Base-by-base conservation (phyloP, 1,140 invertebrate species). In the Palaemon carinicauda region DNA sequence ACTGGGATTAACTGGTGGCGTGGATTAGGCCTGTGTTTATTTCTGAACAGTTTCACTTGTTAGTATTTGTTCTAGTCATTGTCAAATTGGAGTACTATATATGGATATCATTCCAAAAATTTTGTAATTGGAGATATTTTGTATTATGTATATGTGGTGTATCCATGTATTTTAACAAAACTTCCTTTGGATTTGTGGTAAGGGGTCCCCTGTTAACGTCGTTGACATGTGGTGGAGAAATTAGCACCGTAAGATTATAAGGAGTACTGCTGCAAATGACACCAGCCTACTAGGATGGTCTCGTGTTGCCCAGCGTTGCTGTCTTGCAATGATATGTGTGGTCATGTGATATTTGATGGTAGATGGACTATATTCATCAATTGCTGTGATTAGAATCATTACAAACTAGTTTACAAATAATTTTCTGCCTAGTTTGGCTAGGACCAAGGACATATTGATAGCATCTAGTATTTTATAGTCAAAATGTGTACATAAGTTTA, bases 1-100 rank as follows among this genome's bases (percentile, higher is more conserved):
- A 79, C 74, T 79, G 75, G 60, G 78, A 79, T 24, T 86, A 86
- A 80, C 69, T 53, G 52, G 84, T 80, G 77, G 31, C 52, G 65
- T 87, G 85, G 79, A 82, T 87, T 75, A 65, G 84, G 84, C 85
- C 85, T 87, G 71, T 87, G 85, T 81, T 87, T 80, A 86, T 82
- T 87, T 53, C 73, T 84, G 79, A 87, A 87, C 85, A 82, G 81
- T 87, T 41, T 81, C 80, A 81, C 85, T 56, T 81, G 75, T 81
- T 87, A 87, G 85, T 87, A 87, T 87, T 87, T 87, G 69, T 87
- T 87, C 85, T 87, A 87, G 85, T 87, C 85, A 87, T 82, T 87
- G 71, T 56, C 80, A 87, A 87, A 81, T 87, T 87, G 85, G 85
- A 86, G 80, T 71, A 79, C 65, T 86, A 80, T 86, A 80, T 86